Evolutionary conservation across 1,140 invertebrate genomes (phyloP).

Genomic region (Meloidogyne hapla): DNA sequence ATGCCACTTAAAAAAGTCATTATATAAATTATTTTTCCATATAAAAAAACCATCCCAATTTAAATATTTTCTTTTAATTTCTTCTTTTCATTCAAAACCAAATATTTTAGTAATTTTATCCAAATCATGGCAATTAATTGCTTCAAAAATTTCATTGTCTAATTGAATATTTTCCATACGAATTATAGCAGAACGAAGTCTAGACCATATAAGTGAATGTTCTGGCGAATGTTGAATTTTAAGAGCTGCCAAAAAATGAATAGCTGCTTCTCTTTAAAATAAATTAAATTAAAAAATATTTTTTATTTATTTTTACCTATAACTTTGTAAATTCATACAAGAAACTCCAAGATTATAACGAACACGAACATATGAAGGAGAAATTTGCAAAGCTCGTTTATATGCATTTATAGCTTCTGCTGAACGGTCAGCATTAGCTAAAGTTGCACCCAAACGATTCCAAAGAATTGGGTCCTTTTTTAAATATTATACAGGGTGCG

Average conservation of each 20-base stretch:
- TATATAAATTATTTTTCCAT: too few species aligned
- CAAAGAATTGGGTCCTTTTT: constrained; percentile 87
- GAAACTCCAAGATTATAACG: constrained; percentile 96
- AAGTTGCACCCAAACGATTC: constrained; percentile 93
- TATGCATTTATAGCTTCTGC: constrained; percentile 95
- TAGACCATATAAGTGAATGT: constrained; percentile 79
- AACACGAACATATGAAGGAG: constrained; percentile 91
- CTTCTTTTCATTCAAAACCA: not conserved
- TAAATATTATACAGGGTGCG: too few species aligned
- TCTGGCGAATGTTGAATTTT: constrained; percentile 79
- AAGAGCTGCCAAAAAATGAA: constrained; percentile 87
- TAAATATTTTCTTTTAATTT: not conserved
- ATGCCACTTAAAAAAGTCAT: too few species aligned
- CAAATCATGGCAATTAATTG: constrained; percentile 20
- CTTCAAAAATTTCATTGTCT: constrained; percentile 19
- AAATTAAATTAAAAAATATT: not conserved
- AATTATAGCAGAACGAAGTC: constrained; percentile 82
- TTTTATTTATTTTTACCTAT: constrained; percentile 71
- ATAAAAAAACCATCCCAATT: not conserved
- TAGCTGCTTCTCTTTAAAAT: constrained; percentile 79
- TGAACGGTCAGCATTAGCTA: constrained; percentile 89
- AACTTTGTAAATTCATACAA: constrained; percentile 90
- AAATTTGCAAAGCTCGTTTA: constrained; percentile 81
- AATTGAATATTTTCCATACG: constrained; percentile 64
- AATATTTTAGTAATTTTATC: constrained; percentile 8